phyloP scores from a whole-genome alignment of 2,797 vertebrate genomes.

The Argyrosomus regius region DNA sequence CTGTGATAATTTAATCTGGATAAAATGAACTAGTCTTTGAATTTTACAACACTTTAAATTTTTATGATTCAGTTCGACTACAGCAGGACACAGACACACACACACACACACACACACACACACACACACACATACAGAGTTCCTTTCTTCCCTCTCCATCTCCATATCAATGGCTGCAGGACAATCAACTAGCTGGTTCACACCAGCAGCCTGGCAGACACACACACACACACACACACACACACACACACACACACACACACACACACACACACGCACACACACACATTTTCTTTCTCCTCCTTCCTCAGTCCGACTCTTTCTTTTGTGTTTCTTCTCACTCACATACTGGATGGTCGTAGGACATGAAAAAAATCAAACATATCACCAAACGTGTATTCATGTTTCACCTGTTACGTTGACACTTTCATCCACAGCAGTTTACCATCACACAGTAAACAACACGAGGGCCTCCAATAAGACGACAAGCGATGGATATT shows the following conservation, averaged over 20 bases:
- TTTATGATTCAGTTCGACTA: constrained; percentile 17
- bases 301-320: constrained; percentile 11
- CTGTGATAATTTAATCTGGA: constrained; percentile 22
- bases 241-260: constrained; percentile 23
- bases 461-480: not conserved
- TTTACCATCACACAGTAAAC: not conserved
- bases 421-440: not conserved
- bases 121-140: constrained; percentile 25
- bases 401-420: not conserved
- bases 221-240: constrained; percentile 14
- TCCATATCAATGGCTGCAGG: constrained; percentile 75
- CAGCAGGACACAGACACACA: constrained; percentile 22
- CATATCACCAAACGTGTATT: not conserved
- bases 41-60: constrained; percentile 28
- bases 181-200: constrained; percentile 66
- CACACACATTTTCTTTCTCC: constrained; percentile 16
- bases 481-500: not conserved
- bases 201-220: constrained; percentile 46
- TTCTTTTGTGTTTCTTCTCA: constrained; percentile 16
- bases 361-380: constrained; percentile 2
- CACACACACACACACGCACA: constrained; percentile 24
- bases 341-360: not conserved
- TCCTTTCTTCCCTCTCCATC: constrained; percentile 59
- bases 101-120: constrained; percentile 25
- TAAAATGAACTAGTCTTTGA: constrained; percentile 1